Conservation (phyloP, 2,888 invertebrate species). For the Icerya purchasi region DNA sequence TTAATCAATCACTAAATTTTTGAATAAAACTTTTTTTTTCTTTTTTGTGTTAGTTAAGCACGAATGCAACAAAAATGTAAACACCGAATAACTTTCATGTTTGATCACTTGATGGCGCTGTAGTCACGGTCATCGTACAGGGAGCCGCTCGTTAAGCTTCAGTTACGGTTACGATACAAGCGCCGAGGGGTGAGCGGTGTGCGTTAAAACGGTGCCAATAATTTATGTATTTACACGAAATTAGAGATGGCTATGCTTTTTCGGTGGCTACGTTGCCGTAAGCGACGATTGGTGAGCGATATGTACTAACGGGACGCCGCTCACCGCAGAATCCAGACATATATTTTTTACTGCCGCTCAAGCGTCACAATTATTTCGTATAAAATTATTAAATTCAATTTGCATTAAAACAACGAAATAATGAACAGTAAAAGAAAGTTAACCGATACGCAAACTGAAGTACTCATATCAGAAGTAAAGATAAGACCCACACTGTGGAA, state of each 20-base stretch:
- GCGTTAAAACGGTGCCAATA: neutral
- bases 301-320: neutral
- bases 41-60: too few relatives aligned
- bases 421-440: neutral
- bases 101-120: too few relatives aligned
- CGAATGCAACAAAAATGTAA: too few relatives aligned
- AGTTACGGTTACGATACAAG: neutral
- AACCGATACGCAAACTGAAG: neutral
- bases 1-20: too few relatives aligned
- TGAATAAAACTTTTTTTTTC: too few relatives aligned
- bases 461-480: neutral
- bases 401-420: neutral
- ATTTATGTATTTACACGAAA: neutral
- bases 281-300: neutral
- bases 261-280: neutral
- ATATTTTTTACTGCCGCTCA: neutral
- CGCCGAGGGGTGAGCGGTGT: neutral
- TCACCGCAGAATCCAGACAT: neutral
- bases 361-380: too few relatives aligned
- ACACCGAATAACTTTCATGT: too few relatives aligned
- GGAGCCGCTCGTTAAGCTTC: neutral
- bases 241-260: neutral
- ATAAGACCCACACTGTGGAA: neutral
- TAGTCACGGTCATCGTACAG: too few relatives aligned
- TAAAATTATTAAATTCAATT: too few relatives aligned